Evolutionary conservation across 2,797 vertebrate species (phyloP), one percentile per base, ranked within the genome.

Genomic region (Meriones psammophilus): DNA sequence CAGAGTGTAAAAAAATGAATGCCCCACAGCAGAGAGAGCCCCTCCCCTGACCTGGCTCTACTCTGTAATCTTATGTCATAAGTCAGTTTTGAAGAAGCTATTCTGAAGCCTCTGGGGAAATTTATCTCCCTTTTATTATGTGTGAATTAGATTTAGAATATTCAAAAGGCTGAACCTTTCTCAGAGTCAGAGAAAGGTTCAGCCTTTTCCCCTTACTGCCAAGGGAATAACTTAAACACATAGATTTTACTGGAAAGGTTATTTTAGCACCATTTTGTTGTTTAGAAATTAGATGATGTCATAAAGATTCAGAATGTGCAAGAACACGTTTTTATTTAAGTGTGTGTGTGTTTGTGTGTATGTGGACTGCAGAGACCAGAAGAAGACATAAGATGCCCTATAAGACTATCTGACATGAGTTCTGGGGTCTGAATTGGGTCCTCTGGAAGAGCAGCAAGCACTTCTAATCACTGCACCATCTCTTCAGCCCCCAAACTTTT

Each of bases 241-340:
- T 24, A 68, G 36, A 46, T 80, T 93, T 81, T 54, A 88, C 86
- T 64, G 66, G 71, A 86, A 92, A 60, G 33, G 36, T 26, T 60
- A 83, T 93, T 88, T 90, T 58, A 84, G 46, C 24, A 58, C 24
- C 22, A 69, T 91, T 69, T 36, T 64, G n/a, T 78, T 88, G 7
- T 36, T 96, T 64, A 26, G n/a, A 88, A 83, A 96, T 79, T 58
- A 71, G 69, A 64, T n/a, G 13, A 60, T 4, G 26, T 83, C 30
- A 8, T 9, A 92, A 77, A 83, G 79, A 62, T 77, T 66, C 60
- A 79, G 92, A 58, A 96, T 46, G 54, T 71, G 13, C 56, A 69
- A 74, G 78, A 93, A 79, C 36, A 64, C 30, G n/a, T 54, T 92
- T 94, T 93, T 89, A 58, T 73, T 88, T 58, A 39, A 73, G 17